Evolutionary conservation across 2,797 vertebrate species (phyloP).

Genomic region (Pangasius djambal): DNA sequence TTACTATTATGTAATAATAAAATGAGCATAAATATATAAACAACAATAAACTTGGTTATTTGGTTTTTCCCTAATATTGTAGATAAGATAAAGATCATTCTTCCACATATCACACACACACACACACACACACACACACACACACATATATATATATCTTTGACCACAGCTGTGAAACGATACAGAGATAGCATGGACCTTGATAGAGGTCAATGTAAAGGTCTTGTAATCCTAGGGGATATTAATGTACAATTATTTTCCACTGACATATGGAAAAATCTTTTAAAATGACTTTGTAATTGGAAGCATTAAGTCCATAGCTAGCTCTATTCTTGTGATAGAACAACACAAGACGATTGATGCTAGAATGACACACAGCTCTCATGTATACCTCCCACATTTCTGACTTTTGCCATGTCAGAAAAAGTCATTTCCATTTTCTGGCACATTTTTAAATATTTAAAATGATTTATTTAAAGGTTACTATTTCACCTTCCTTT

Average conservation of each 20-base stretch:
- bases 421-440: background rate
- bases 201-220: background rate
- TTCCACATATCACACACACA: too few species aligned
- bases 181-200: conserved; percentile 8
- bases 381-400: background rate
- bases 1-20: too few species aligned
- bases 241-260: conserved; percentile 2
- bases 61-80: background rate
- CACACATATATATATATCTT: too few species aligned
- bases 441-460: background rate
- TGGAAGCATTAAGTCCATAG: background rate
- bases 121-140: background rate
- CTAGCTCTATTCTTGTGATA: background rate
- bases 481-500: background rate
- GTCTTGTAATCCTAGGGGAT: background rate
- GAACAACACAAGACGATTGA: too few species aligned
- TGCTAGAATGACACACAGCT: background rate
- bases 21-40: background rate
- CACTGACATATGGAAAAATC: background rate
- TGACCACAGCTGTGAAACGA: background rate
- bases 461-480: background rate
- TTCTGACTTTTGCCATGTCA: background rate
- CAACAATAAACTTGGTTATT: conserved; percentile 4
- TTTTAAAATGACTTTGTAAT: background rate
- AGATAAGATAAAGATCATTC: background rate